Percentiles rank a stretch among this genome's conserved stretches.
Conservation (phyloP, 2,113 vertebrate species). For the Butastur rufipennis region DNA sequence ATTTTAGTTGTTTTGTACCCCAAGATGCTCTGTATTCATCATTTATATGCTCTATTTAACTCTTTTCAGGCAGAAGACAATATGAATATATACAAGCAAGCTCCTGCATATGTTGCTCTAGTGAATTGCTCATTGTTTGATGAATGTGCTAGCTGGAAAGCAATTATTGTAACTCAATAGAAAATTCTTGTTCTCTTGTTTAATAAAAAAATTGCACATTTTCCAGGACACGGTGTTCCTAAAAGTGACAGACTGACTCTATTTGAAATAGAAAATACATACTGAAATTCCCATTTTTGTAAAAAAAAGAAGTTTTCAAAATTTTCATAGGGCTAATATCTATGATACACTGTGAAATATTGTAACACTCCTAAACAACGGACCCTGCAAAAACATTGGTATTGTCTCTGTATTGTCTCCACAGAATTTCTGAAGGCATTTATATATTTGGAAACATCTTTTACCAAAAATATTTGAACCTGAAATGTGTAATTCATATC, state of each 20-base stretch:
- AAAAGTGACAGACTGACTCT: neutral
- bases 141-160: conserved; percentile 15
- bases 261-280: neutral
- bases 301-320: neutral
- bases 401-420: neutral
- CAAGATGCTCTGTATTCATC: conserved; percentile 27
- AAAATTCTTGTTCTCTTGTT: conserved; percentile 24
- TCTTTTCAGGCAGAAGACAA: conserved; percentile 35
- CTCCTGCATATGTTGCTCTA: conserved; percentile 21
- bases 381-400: neutral
- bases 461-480: neutral
- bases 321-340: neutral
- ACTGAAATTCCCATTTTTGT: neutral
- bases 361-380: neutral
- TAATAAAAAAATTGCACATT: neutral
- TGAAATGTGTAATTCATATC: neutral
- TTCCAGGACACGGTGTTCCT: neutral
- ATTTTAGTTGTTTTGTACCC: conserved; percentile 31
- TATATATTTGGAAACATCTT: neutral
- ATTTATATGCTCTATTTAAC: conserved; percentile 59
- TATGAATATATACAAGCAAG: conserved; percentile 39
- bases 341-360: neutral
- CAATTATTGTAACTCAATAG: conserved; percentile 15
- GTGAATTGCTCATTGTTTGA: conserved; percentile 35
- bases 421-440: neutral